Base-by-base conservation (phyloP, 2,888 invertebrate species). In the Lepidochrysops patricia region DNA sequence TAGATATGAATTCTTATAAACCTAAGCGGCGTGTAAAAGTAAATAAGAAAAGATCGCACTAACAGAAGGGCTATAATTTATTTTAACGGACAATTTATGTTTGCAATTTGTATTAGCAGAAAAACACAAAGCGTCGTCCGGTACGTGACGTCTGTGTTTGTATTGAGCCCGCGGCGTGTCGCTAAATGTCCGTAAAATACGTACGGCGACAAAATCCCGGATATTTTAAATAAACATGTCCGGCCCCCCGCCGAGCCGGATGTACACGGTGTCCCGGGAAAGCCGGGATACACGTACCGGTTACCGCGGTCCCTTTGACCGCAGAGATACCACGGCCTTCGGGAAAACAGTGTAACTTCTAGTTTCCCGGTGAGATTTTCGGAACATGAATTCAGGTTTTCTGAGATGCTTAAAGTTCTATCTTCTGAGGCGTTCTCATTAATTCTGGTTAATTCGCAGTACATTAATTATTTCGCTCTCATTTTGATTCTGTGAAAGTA, bases 211-310 rank as follows among this genome's bases (percentile, higher is more conserved):
- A 43, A 43, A 37, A 43, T 12, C 43, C 43, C 43, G 43, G 43
- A 43, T 19, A 43, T 43, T 43, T 43, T 19, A 43, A 43, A 43
- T 43, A 43, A 43, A 43, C 43, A 43, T 43, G 43, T 43, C 43
- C 43, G 43, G 19, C 13, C 37, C 23, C 43, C 43, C 43, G 43
- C 19, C 19, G 43, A 19, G 43, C 43, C 43, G 43, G 43, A 43
- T 19, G 43, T 43, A 19, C 19, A 13, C 4, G 2, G 13, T 19
- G 23, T 23, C 43, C 19, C 43, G 43, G 43, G 4, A 43, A 19
- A n/a, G n/a, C n/a, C n/a, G n/a, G n/a, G n/a, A 43, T 4, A 19
- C 19, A 43, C 19, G 43, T 9, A 29, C 29, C 9, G 29, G 7
- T 29, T 23, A 43, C 6, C 9, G 9, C 9, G 4, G 19, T 4